phyloP scores from a whole-genome alignment of 1,140 invertebrate genomes.

The Halyomorpha halys region DNA sequence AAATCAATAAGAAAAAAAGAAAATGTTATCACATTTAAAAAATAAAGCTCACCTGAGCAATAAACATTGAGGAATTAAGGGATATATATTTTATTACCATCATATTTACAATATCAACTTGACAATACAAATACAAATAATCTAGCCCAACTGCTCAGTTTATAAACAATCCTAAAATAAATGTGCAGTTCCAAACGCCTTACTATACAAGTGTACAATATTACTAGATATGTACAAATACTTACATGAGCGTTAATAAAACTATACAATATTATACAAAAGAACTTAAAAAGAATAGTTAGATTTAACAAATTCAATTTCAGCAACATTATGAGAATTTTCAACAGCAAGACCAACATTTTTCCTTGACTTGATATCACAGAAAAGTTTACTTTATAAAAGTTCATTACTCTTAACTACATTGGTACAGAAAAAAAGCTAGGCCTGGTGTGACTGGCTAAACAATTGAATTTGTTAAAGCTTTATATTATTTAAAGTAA shows the following conservation, averaged over 20 bases:
- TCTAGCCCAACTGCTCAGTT: constrained; percentile 11
- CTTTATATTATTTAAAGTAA: too few species aligned
- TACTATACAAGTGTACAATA: constrained; percentile 16
- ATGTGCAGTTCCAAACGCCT: neutral
- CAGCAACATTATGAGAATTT: neutral
- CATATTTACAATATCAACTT: neutral
- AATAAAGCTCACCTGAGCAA: constrained; percentile 7
- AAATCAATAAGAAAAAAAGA: too few species aligned
- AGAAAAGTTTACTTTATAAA: neutral
- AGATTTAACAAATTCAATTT: neutral
- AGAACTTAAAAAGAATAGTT: neutral
- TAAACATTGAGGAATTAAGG: neutral
- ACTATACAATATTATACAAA: neutral
- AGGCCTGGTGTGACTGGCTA: neutral
- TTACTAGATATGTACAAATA: constrained; percentile 6
- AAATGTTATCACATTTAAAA: constrained; percentile 13
- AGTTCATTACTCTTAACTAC: neutral
- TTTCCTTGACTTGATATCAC: neutral
- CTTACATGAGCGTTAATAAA: constrained; percentile 3
- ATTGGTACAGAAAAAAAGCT: neutral
- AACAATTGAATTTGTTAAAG: too few species aligned
- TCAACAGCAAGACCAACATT: neutral
- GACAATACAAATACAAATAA: neutral
- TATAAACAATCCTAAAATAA: constrained; percentile 5
- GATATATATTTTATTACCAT: neutral